These are phyloP conservation scores for Microtus oregoni DNA, from an alignment of 2,113 vertebrate species.

Conservation along the genomic window DNA sequence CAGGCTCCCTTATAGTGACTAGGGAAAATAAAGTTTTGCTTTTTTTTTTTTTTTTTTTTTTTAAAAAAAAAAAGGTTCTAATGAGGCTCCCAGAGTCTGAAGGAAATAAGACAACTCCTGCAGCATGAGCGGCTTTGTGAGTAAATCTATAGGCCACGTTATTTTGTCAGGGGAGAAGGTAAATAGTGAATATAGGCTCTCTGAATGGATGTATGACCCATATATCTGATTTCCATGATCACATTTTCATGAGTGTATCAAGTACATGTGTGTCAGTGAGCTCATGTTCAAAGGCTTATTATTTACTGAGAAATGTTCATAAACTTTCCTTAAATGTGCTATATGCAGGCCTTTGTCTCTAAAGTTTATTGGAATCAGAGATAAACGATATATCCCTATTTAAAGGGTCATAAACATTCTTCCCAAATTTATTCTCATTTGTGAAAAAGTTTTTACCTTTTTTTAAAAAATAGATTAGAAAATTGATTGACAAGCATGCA, in stretches of 20 bases:
- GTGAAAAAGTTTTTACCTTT: background rate
- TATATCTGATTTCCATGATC: background rate
- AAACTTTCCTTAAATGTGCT: background rate
- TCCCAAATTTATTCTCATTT: background rate
- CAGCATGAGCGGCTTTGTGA: background rate
- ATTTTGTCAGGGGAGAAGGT: background rate
- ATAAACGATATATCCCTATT: background rate
- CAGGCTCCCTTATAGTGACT: slow-evolving; percentile 36
- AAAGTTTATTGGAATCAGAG: slow-evolving; percentile 1
- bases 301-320: background rate
- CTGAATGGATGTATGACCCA: background rate
- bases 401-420: background rate
- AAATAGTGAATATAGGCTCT: background rate
- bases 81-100: slow-evolving; percentile 64
- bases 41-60: background rate
- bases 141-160: background rate
- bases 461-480: slow-evolving; percentile 4
- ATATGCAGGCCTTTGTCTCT: background rate
- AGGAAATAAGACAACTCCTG: slow-evolving; percentile 5
- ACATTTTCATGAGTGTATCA: background rate
- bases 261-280: background rate
- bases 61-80: background rate
- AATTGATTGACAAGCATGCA: background rate
- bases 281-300: background rate
- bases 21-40: slow-evolving; percentile 38